Percentiles rank a stretch among this genome's conserved stretches.
These are phyloP conservation scores for Pluvialis apricaria DNA, from an alignment of 2,113 vertebrate species.

Conservation along the genomic window DNA sequence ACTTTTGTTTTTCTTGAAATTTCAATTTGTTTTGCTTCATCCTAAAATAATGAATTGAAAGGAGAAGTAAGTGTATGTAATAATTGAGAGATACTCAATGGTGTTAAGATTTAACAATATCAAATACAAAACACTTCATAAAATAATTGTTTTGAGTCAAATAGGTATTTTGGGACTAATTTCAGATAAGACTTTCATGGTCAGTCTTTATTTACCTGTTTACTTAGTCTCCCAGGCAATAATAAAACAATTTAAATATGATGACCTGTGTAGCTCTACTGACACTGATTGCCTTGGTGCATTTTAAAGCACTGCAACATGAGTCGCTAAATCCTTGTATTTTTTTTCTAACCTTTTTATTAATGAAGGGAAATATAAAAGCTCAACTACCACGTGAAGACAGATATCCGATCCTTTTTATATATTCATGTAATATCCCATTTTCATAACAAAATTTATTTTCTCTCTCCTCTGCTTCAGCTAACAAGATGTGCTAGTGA, in stretches of 20 bases:
- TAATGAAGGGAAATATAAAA: not conserved
- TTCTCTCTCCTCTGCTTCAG: not conserved
- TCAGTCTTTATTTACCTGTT: not conserved
- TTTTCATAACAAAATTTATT: not conserved
- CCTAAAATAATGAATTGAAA: not conserved
- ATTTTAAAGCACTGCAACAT: not conserved
- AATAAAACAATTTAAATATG: not conserved
- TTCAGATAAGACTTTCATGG: not conserved
- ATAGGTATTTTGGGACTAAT: not conserved
- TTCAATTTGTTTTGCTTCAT: not conserved
- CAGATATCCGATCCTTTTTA: not conserved
- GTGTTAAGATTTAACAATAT: not conserved
- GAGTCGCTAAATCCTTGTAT: accelerated
- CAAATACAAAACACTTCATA: not conserved
- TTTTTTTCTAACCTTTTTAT: not conserved
- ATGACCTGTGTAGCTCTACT: not conserved
- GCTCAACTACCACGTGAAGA: not conserved
- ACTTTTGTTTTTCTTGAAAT: not conserved
- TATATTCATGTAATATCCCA: not conserved
- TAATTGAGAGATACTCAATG: not conserved
- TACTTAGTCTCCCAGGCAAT: not conserved
- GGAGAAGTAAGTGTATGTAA: not conserved
- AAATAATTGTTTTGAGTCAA: not conserved
- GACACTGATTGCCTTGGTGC: not conserved
- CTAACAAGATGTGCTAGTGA: not conserved